A percentile compares a stretch with the other conserved stretches of the same genome.
Conservation (phyloP, 2,888 invertebrate genomes). For the Erynnis tages region DNA sequence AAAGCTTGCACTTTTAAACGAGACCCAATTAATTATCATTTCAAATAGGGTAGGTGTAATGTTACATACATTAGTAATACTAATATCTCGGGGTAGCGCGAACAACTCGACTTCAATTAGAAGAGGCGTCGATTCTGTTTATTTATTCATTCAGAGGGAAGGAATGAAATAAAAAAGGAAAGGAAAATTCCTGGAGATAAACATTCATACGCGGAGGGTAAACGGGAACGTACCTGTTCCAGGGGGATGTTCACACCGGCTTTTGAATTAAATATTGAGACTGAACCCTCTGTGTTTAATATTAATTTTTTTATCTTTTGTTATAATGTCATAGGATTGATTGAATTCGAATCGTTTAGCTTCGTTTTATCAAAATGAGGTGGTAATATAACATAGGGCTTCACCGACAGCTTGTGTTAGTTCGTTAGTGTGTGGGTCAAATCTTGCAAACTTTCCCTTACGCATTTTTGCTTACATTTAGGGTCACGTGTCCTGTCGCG, state of each 20-base stretch:
- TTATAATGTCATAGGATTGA: too few relatives aligned
- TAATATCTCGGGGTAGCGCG: conserved; percentile 36
- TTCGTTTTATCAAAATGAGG: too few relatives aligned
- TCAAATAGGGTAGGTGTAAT: conserved; percentile 50
- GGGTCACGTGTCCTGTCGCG: too few relatives aligned
- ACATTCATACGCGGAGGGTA: conserved; percentile 53
- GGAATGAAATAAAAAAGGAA: conserved; percentile 55
- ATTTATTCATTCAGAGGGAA: conserved; percentile 66
- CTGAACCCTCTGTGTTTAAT: not conserved
- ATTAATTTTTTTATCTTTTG: not conserved
- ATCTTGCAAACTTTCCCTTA: too few relatives aligned
- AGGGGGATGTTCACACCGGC: conserved; percentile 8
- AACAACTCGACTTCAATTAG: conserved; percentile 62
- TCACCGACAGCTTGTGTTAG: too few relatives aligned
- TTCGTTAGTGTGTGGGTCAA: too few relatives aligned
- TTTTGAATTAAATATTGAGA: conserved; percentile 4
- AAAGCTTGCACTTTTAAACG: conserved; percentile 14
- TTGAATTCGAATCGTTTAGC: too few relatives aligned
- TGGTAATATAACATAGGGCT: too few relatives aligned
- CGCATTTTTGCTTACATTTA: too few relatives aligned
- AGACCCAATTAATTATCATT: conserved; percentile 40
- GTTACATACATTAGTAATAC: conserved; percentile 33
- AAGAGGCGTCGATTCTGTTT: conserved; percentile 51
- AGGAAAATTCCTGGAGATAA: conserved; percentile 53
- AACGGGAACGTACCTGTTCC: conserved; percentile 26